These are phyloP conservation scores for Euschistus heros DNA, from an alignment of 1,140 invertebrate genomes.

Conservation along the genomic window DNA sequence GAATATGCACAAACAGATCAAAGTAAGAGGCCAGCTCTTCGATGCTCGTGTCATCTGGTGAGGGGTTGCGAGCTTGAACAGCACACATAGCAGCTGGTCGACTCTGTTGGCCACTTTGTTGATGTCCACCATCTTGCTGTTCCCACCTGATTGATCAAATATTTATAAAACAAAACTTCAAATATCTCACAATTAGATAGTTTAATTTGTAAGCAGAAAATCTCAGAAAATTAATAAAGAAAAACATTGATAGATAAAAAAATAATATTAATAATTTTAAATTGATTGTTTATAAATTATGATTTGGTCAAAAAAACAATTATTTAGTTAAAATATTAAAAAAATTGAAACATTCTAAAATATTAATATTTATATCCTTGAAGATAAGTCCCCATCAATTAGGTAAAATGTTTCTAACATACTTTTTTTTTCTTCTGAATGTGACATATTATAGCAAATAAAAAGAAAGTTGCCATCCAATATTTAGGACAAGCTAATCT, in stretches of 20 bases:
- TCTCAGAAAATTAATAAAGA: background rate
- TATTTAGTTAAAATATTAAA: no score
- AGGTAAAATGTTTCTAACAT: no score
- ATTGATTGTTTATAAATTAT: no score
- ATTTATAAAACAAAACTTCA: background rate
- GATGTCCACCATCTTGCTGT: background rate
- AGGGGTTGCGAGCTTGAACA: constrained; percentile 41
- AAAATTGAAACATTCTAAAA: no score
- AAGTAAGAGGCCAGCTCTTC: constrained; percentile 87
- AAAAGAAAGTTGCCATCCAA: no score
- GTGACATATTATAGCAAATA: no score
- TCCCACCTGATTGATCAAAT: background rate
- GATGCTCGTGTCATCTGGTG: constrained; percentile 63
- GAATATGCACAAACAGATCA: constrained; percentile 85
- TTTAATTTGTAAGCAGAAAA: background rate
- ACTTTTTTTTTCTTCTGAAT: no score
- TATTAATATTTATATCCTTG: no score
- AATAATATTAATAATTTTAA: background rate
- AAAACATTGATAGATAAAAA: background rate
- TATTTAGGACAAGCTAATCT: no score
- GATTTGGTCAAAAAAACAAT: no score
- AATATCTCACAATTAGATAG: background rate
- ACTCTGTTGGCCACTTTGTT: background rate
- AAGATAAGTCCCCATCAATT: no score
- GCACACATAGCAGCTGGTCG: constrained; percentile 34